These are phyloP conservation scores for Cynoglossus semilaevis DNA, from an alignment of 2,113 vertebrate species.

Conservation along the genomic window DNA sequence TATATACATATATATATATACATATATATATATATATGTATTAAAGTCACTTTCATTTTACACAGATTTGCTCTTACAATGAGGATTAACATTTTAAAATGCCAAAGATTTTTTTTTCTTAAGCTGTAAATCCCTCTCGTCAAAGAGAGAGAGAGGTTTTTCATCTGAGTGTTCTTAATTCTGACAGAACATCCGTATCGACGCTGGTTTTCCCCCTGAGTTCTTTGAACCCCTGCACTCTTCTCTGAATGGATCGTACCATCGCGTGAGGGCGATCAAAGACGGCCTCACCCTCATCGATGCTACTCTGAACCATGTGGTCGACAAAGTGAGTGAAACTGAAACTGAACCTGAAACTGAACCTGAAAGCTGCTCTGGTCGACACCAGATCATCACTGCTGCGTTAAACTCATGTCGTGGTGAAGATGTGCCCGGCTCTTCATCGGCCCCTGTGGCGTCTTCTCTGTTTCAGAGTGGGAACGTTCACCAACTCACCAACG, in stretches of 20 bases:
- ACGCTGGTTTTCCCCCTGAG: slow-evolving; percentile 74
- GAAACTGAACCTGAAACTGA: slow-evolving; percentile 19
- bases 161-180: not conserved
- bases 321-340: slow-evolving; percentile 82
- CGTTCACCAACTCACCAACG: slow-evolving; percentile 76
- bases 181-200: slow-evolving; percentile 86
- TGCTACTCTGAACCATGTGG: slow-evolving; percentile 81
- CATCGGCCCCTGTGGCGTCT: slow-evolving; percentile 13
- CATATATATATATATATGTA: no score
- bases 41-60: no score
- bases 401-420: slow-evolving; percentile 9
- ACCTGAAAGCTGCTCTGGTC: not conserved
- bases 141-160: no score
- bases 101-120: no score
- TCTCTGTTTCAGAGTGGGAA: slow-evolving; percentile 78
- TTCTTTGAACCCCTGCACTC: slow-evolving; percentile 85
- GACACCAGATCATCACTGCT: slow-evolving; percentile 1
- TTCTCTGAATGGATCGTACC: slow-evolving; percentile 89
- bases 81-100: no score
- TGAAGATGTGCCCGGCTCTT: no score
- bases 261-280: slow-evolving; percentile 79
- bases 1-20: no score
- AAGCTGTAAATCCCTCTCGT: no score
- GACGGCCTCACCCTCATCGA: slow-evolving; percentile 82
- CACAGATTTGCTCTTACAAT: no score